These are phyloP conservation scores for Augochlorella aurata DNA, from an alignment of 2,888 invertebrate species.

Conservation along the genomic window DNA sequence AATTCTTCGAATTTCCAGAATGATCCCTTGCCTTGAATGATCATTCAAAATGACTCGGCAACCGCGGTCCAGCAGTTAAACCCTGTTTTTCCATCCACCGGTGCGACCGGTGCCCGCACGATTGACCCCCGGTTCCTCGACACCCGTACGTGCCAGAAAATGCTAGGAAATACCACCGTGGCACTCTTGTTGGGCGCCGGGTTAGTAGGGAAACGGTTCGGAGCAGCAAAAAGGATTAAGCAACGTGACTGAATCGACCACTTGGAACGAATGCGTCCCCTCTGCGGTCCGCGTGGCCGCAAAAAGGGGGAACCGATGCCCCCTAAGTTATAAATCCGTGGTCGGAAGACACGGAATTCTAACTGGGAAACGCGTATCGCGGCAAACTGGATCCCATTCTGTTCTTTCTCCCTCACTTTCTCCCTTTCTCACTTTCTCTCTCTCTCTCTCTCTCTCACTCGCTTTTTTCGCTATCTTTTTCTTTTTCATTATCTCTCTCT, in stretches of 20 bases:
- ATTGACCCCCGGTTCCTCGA: neutral
- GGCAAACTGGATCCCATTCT: neutral
- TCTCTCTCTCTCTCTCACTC: neutral
- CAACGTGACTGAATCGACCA: conserved; percentile 8
- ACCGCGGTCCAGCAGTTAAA: too few relatives aligned
- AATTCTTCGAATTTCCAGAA: too few relatives aligned
- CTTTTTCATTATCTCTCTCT: too few relatives aligned
- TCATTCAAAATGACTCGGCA: too few relatives aligned
- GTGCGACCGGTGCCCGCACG: neutral
- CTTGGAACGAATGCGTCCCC: conserved; percentile 4
- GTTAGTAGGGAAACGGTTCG: neutral
- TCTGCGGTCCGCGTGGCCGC: neutral
- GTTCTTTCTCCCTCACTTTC: neutral
- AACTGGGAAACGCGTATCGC: conserved; percentile 44
- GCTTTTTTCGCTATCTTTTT: too few relatives aligned
- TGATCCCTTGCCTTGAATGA: too few relatives aligned
- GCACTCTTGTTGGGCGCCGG: neutral
- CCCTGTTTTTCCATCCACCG: too few relatives aligned
- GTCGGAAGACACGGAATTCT: conserved; percentile 28
- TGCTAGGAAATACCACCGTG: neutral
- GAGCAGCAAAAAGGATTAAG: conserved; percentile 1
- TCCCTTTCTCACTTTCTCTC: neutral
- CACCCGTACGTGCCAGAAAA: neutral
- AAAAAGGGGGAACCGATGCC: conserved; percentile 29
- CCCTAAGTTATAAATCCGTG: conserved; percentile 62